Base-by-base conservation (phyloP, 2,888 invertebrate genomes). In the Gymnocheta viridis region DNA sequence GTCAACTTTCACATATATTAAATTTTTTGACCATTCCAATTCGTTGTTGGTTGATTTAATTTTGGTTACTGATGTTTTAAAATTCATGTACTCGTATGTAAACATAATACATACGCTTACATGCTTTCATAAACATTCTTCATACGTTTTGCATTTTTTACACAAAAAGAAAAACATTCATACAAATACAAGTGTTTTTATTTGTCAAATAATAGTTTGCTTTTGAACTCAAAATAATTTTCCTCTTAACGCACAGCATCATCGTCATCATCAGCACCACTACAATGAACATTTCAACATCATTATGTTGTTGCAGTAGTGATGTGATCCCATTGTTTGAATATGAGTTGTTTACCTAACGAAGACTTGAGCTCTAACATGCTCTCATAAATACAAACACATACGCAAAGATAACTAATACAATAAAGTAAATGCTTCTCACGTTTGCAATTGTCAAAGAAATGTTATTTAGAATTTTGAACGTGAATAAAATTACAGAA, bases 361-460 rank as follows among this genome's bases (percentile, higher is more conserved):
- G 19, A 14, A 58, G 17, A 51, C 49, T 27, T 14, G 27, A 24
- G 41, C 58, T 29, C 47, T 10, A 35, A n/a, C 22, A 35, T 49
- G 38, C 64, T 29, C 19, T 10, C 3, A 44, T n/a, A 41, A n/a
- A 41, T 41, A 64, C 32, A 66, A 19, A 54, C 19, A 74, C 12
- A 60, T 24, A 49, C 14, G 27, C 24, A 54, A 9, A 27, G 22
- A 10, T 22, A 72, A 54, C 74, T 67, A 64, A 58, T 54, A 35
- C 35, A 27, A 70, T 22, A 74, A 51, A 56, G 54, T 41, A 54
- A 67, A 82, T 82, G 69, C 78, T 79, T 54, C 51, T 62, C 82
- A 82, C 82, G 82, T 82, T 82, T 79, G 38, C 69, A 74, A 82
- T 79, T 79, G 82, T 82, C 82, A 82, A 73, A 74, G 82, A 79